A percentile compares a stretch with the other conserved stretches of the same genome.
These are phyloP conservation scores for Aythya baeri DNA, from an alignment of 2,113 vertebrate genomes.

Conservation along the genomic window DNA sequence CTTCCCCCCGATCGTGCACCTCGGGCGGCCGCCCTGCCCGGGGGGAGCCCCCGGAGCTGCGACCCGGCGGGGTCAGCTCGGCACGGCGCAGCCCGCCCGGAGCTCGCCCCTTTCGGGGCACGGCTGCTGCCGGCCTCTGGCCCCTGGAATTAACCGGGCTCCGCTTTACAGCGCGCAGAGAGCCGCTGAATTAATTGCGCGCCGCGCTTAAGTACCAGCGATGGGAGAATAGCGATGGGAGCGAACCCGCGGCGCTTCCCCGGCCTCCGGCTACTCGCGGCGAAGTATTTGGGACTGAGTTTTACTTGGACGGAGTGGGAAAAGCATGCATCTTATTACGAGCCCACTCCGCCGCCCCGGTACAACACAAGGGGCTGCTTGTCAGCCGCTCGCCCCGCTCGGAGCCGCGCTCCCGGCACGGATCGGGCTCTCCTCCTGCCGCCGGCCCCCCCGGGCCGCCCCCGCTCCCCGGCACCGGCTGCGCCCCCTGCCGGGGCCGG, in stretches of 20 bases:
- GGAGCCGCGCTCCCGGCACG: too few relatives aligned
- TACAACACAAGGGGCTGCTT: neutral
- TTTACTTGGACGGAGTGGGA: neutral
- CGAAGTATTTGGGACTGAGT: neutral
- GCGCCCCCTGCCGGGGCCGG: neutral
- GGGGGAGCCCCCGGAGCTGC: neutral
- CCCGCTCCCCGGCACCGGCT: neutral
- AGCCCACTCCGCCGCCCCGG: neutral
- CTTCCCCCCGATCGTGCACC: neutral
- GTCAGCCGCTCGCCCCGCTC: neutral
- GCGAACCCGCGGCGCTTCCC: neutral
- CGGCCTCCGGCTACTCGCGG: neutral
- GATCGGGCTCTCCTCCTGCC: neutral
- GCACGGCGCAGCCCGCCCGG: too few relatives aligned
- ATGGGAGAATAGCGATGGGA: neutral
- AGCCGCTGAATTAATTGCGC: slow-evolving; percentile 9
- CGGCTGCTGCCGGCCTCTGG: neutral
- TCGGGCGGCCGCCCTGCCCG: neutral
- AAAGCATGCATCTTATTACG: neutral
- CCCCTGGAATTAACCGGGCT: slow-evolving; percentile 34
- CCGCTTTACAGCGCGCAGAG: neutral
- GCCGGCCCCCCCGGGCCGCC: neutral
- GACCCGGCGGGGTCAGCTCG: too few relatives aligned
- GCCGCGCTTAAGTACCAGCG: neutral
- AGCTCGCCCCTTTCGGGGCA: neutral